These are phyloP conservation scores for Nibea coibor DNA, from an alignment of 2,113 vertebrate species.

Conservation along the genomic window DNA sequence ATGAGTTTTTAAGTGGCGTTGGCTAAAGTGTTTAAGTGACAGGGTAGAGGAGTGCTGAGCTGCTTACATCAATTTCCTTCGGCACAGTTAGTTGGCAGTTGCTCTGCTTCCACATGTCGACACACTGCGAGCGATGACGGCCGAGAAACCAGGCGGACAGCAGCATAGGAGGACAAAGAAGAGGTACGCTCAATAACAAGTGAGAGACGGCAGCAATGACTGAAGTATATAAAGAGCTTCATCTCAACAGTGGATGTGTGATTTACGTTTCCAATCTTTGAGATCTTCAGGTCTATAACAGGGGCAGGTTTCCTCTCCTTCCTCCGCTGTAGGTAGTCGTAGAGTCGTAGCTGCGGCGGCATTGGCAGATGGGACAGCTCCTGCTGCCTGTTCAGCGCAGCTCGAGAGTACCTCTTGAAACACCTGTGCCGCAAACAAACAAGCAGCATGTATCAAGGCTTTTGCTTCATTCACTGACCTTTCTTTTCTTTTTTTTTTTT, in stretches of 20 bases:
- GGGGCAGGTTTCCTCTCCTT: conserved; percentile 93
- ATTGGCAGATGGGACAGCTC: conserved; percentile 90
- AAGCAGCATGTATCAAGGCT: neutral
- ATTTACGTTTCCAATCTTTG: conserved; percentile 96
- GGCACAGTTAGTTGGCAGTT: conserved; percentile 91
- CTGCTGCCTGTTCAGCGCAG: conserved; percentile 94
- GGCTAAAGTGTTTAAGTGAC: conserved; percentile 40
- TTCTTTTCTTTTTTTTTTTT: neutral
- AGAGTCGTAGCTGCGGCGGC: conserved; percentile 92
- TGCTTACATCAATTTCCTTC: conserved; percentile 97
- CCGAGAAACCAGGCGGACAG: neutral
- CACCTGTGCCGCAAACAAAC: conserved; percentile 81
- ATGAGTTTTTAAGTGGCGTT: conserved; percentile 4
- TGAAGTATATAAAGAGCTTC: neutral
- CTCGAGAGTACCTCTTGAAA: conserved; percentile 94
- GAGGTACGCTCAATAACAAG: neutral
- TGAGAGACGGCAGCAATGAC: neutral
- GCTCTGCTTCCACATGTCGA: conserved; percentile 97
- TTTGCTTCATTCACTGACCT: neutral
- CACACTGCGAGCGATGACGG: conserved; percentile 83
- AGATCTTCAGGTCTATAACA: conserved; percentile 96
- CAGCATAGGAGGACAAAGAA: conserved; percentile 16
- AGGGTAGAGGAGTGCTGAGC: neutral
- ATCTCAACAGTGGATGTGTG: neutral
- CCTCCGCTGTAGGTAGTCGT: conserved; percentile 95